These are phyloP conservation scores for Dicrostonyx torquatus DNA, from an alignment of 2,797 vertebrate species.

Conservation along the genomic window DNA sequence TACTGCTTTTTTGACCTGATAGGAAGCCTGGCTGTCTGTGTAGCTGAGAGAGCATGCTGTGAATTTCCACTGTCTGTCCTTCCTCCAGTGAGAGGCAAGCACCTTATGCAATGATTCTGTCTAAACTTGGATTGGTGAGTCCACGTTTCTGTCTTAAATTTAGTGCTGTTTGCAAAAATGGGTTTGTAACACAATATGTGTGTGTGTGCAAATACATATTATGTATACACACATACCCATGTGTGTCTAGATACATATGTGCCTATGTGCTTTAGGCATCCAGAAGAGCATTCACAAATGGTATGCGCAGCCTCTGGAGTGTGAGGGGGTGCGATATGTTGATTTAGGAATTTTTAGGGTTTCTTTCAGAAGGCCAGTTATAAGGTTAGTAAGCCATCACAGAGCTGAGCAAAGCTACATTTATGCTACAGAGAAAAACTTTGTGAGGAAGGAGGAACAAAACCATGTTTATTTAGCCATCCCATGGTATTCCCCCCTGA, in stretches of 20 bases:
- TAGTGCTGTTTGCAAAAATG: neutral
- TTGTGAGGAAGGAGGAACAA: neutral
- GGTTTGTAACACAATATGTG: neutral
- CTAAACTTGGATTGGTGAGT: neutral
- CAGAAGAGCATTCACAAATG: neutral
- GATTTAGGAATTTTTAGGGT: neutral
- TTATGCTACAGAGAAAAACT: neutral
- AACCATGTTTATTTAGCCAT: too few species aligned
- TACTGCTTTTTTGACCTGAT: neutral
- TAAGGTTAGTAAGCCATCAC: neutral
- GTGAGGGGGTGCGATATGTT: neutral
- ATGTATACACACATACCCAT: neutral
- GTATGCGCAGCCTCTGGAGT: neutral
- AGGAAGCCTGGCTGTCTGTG: neutral
- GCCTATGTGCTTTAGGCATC: neutral
- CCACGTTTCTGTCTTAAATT: neutral
- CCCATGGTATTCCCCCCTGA: fast-evolving
- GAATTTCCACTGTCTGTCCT: neutral
- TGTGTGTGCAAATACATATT: neutral
- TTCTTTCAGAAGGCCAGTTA: neutral
- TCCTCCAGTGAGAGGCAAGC: neutral
- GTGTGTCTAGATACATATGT: neutral
- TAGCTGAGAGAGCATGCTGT: neutral
- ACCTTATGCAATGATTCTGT: neutral
- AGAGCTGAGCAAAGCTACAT: fast-evolving